phyloP scores from a whole-genome alignment of 2,888 invertebrate species.

The Ferdinandea cuprea region DNA sequence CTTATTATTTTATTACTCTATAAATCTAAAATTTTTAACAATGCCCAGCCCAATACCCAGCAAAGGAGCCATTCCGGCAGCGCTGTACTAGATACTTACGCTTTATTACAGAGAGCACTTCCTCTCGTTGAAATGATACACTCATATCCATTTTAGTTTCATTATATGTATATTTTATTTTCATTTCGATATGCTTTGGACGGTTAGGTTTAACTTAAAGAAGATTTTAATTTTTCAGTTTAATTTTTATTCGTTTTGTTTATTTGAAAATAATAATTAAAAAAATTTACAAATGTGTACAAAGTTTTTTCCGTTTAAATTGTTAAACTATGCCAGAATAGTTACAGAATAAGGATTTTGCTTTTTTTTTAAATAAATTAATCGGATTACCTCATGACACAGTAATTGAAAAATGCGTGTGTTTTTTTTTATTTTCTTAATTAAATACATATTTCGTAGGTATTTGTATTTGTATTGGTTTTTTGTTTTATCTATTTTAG shows the following conservation, averaged over 20 bases:
- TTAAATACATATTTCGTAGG: conserved; percentile 19
- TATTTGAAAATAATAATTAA: conserved; percentile 59
- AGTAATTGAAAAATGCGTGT: conserved; percentile 34
- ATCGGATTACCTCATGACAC: too few species aligned
- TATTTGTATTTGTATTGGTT: conserved; percentile 6
- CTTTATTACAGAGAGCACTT: too few species aligned
- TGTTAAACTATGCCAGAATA: neutral
- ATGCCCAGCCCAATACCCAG: too few species aligned
- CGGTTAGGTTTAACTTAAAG: conserved; percentile 44
- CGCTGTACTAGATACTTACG: too few species aligned
- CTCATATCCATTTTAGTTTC: neutral
- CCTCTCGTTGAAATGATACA: neutral
- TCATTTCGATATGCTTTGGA: conserved; percentile 55
- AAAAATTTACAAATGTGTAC: conserved; percentile 71
- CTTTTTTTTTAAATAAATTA: neutral
- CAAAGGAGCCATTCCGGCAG: too few species aligned
- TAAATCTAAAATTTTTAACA: too few species aligned
- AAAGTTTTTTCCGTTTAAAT: conserved; percentile 37
- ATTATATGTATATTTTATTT: conserved; percentile 18
- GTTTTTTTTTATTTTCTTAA: too few species aligned
- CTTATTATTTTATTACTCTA: too few species aligned
- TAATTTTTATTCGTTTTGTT: conserved; percentile 29
- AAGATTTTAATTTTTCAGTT: conserved; percentile 16
- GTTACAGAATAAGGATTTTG: neutral
- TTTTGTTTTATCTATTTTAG: conserved; percentile 45